These are phyloP conservation scores for Diprion similis DNA, from an alignment of 1,140 invertebrate species.

Conservation along the genomic window DNA sequence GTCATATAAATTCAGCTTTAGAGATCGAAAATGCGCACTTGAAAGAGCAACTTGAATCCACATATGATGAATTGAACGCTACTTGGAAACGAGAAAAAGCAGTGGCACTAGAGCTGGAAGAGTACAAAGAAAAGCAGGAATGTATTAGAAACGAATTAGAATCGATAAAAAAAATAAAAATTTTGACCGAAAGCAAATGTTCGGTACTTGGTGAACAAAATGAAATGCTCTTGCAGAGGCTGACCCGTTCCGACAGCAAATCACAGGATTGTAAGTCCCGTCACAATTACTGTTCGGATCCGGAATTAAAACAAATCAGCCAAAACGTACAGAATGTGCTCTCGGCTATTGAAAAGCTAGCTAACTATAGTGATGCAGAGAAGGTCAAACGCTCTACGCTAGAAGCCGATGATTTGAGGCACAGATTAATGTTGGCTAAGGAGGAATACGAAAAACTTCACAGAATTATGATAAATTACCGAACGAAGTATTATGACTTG, in stretches of 20 bases:
- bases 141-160: neutral
- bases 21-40: neutral
- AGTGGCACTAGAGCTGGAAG: neutral
- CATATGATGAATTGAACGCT: neutral
- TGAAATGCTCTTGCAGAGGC: neutral
- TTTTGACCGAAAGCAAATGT: too few species aligned
- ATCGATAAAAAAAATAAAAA: too few species aligned
- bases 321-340: neutral
- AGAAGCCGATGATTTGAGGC: neutral
- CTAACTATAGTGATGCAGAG: neutral
- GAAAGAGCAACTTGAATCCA: neutral
- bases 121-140: neutral
- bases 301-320: neutral
- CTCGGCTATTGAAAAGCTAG: neutral
- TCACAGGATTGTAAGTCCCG: neutral
- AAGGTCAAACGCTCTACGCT: neutral
- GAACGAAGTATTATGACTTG: neutral
- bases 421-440: neutral
- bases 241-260: neutral
- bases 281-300: neutral
- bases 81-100: neutral
- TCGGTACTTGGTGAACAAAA: too few species aligned
- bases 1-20: neutral
- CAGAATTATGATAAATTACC: neutral
- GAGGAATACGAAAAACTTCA: neutral